Evolutionary conservation across 2,113 vertebrate species (phyloP).

Genomic region (Cyanistes caeruleus): DNA sequence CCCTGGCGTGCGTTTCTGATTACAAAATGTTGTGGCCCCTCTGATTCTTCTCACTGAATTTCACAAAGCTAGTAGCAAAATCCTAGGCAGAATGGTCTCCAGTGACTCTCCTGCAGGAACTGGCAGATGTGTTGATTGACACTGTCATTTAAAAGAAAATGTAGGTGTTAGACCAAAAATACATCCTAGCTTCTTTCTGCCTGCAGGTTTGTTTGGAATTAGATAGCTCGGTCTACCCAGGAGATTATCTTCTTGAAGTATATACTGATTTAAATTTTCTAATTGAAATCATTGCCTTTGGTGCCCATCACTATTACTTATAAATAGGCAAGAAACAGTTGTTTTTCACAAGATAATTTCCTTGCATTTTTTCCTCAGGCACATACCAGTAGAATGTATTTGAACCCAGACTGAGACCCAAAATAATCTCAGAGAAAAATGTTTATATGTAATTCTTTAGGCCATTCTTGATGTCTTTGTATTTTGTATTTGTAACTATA

Average conservation of each 20-base stretch:
- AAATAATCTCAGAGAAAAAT: neutral
- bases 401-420: neutral
- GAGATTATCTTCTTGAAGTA: neutral
- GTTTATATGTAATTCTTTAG: neutral
- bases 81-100: neutral
- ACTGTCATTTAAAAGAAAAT: neutral
- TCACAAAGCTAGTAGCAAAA: neutral
- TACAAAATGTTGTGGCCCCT: neutral
- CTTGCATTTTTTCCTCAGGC: neutral
- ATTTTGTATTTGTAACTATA: neutral
- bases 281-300: neutral
- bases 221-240: neutral
- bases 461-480: neutral
- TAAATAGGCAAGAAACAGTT: neutral
- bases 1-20: neutral
- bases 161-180: neutral
- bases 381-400: neutral
- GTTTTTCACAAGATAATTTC: neutral
- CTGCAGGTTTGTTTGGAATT: neutral
- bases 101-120: neutral
- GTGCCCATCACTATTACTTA: neutral
- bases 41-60: neutral
- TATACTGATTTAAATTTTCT: constrained; percentile 5
- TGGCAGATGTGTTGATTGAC: neutral
- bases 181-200: neutral